A percentile compares a stretch with the other conserved stretches of the same genome.
Conservation (phyloP, 2,888 invertebrate genomes). For the Carterocephalus palaemon region DNA sequence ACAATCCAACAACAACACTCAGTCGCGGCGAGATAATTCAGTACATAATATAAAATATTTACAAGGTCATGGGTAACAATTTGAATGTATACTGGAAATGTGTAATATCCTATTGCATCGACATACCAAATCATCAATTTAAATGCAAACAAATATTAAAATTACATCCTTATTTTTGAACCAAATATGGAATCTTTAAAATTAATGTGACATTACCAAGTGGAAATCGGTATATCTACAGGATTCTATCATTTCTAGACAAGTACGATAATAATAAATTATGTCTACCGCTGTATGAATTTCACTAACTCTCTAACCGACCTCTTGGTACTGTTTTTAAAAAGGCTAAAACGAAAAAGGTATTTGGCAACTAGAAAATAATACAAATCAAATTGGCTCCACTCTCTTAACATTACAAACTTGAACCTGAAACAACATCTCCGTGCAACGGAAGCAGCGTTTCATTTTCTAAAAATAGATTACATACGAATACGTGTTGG, state of each 20-base stretch:
- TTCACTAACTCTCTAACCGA: conserved; percentile 59
- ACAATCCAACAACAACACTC: conserved; percentile 76
- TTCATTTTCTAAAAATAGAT: conserved; percentile 24
- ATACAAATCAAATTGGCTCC: conserved; percentile 65
- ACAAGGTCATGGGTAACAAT: conserved; percentile 60
- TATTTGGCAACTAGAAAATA: conserved; percentile 76
- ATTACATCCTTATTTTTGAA: conserved; percentile 14
- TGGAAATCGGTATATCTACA: conserved; percentile 31
- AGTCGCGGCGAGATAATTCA: conserved; percentile 73
- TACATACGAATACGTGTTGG: neutral
- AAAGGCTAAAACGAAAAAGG: conserved; percentile 60
- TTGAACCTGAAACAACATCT: conserved; percentile 59
- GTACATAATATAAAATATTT: conserved; percentile 68
- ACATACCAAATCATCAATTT: conserved; percentile 53
- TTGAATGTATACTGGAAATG: conserved; percentile 39
- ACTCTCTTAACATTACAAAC: conserved; percentile 57
- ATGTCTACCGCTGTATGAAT: conserved; percentile 61
- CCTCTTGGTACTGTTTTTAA: conserved; percentile 59
- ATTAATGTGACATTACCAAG: conserved; percentile 4
- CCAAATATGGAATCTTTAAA: conserved; percentile 8
- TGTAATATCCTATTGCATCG: conserved; percentile 40
- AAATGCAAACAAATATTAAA: conserved; percentile 60
- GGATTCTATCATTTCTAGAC: conserved; percentile 51
- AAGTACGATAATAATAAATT: conserved; percentile 62
- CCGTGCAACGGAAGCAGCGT: conserved; percentile 55